Percentiles rank a stretch among this genome's conserved stretches.
phyloP scores from a whole-genome alignment of 2,888 invertebrate species.

The Spodoptera littoralis region DNA sequence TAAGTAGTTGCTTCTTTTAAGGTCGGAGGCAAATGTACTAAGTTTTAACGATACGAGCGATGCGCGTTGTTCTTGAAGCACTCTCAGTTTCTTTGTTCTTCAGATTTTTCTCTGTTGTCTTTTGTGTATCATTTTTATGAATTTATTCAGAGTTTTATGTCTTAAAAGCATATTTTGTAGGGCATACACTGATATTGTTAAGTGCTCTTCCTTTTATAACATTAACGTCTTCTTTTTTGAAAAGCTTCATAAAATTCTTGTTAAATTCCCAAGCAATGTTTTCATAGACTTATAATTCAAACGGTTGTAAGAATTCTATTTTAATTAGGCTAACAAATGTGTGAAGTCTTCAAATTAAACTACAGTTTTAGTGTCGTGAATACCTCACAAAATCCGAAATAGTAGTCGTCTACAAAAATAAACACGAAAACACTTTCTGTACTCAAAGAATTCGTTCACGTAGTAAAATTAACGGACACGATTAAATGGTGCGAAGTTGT shows the following conservation, averaged over 20 bases:
- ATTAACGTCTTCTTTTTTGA: neutral
- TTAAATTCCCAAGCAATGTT: no score
- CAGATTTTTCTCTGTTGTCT: slow-evolving; percentile 10
- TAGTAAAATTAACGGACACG: slow-evolving; percentile 40
- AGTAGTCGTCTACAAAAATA: slow-evolving; percentile 24
- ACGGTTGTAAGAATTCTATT: no score
- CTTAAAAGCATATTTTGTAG: slow-evolving; percentile 2
- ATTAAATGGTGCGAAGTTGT: slow-evolving; percentile 44
- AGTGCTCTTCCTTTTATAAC: slow-evolving; percentile 3
- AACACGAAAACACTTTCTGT: slow-evolving; percentile 24
- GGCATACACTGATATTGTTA: neutral
- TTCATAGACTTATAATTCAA: no score
- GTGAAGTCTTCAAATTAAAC: no score
- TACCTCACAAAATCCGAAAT: slow-evolving; percentile 1
- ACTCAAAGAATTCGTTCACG: slow-evolving; percentile 45
- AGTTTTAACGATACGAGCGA: slow-evolving; percentile 22
- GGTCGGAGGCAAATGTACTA: slow-evolving; percentile 24
- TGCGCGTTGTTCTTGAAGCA: slow-evolving; percentile 6
- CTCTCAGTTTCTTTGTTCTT: slow-evolving; percentile 23
- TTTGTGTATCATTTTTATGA: slow-evolving; percentile 18
- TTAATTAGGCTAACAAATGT: neutral
- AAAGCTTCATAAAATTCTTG: no score
- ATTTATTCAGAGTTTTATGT: slow-evolving; percentile 10
- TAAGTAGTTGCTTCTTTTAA: slow-evolving; percentile 44
- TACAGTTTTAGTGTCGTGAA: neutral